phyloP scores from a whole-genome alignment of 2,888 invertebrate genomes.

The Tetragonula carbonaria region DNA sequence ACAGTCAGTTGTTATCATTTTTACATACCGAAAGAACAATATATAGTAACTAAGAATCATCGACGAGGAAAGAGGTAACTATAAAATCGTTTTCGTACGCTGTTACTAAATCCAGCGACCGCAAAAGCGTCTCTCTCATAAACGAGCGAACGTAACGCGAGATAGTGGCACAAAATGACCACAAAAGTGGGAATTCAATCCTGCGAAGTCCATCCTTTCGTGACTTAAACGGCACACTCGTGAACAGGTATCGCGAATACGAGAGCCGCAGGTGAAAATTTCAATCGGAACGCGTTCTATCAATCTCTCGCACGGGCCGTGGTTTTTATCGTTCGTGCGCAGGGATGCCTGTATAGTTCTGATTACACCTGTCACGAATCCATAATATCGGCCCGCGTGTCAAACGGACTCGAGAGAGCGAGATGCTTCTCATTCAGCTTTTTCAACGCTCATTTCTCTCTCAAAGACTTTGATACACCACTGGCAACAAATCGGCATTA shows the following conservation, averaged over 20 bases:
- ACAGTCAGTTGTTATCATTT: too few relatives aligned
- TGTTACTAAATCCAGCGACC: background rate
- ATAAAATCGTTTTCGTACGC: background rate
- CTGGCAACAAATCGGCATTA: constrained; percentile 58
- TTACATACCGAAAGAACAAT: too few relatives aligned
- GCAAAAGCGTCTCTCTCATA: background rate
- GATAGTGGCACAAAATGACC: background rate
- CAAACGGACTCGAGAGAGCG: background rate
- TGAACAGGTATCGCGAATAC: background rate
- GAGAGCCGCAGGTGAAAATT: background rate
- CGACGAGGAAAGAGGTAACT: background rate
- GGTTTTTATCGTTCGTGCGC: constrained; percentile 43
- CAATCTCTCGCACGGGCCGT: constrained; percentile 20
- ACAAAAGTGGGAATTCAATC: constrained; percentile 15
- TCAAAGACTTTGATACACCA: background rate
- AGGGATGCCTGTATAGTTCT: constrained; percentile 36
- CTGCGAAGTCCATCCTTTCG: background rate
- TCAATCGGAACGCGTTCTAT: constrained; percentile 26
- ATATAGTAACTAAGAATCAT: background rate
- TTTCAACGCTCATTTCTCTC: background rate
- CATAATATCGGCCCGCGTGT: background rate
- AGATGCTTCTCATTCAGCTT: background rate
- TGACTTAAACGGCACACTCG: background rate
- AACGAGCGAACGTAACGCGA: background rate
- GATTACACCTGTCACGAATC: constrained; percentile 22